A percentile compares a stretch with the other conserved stretches of the same genome.
Conservation (phyloP, 1,140 invertebrate genomes). For the Delia radicum region DNA sequence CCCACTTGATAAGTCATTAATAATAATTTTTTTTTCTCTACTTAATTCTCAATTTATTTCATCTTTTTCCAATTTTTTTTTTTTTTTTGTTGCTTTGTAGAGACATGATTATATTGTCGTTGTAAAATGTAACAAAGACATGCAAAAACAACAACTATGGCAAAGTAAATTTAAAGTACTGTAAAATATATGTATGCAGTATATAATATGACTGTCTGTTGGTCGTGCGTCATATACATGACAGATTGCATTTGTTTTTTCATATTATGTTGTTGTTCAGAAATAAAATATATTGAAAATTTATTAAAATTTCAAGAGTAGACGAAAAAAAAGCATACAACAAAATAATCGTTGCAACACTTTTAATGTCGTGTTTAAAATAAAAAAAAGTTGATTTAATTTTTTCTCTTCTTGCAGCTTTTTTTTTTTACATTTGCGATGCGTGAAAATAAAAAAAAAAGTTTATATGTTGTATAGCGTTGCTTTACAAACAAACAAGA, state of each 20-base stretch:
- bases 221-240: slow-evolving; percentile 21
- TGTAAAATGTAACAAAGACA: slow-evolving; percentile 18
- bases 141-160: not conserved
- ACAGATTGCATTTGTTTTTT: slow-evolving; percentile 23
- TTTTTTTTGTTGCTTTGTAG: not conserved
- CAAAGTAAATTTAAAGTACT: not conserved
- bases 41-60: slow-evolving; percentile 11
- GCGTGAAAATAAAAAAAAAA: slow-evolving; percentile 8
- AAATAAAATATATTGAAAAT: slow-evolving; percentile 21
- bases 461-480: not conserved
- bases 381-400: slow-evolving; percentile 17
- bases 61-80: not conserved
- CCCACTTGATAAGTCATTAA: slow-evolving; percentile 20
- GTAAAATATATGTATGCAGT: not conserved
- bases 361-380: slow-evolving; percentile 17
- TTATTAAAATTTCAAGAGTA: slow-evolving; percentile 18
- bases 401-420: not conserved
- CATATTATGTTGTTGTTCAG: slow-evolving; percentile 7
- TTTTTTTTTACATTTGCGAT: not conserved
- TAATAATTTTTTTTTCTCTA: slow-evolving; percentile 10
- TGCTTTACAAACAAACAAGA: slow-evolving; percentile 21
- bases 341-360: not conserved
- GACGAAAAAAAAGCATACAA: not conserved
- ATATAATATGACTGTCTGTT: not conserved
- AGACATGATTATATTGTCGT: slow-evolving; percentile 17